Evolutionary conservation across 1,140 invertebrate species (phyloP).

Genomic region (Laupala kohalensis): DNA sequence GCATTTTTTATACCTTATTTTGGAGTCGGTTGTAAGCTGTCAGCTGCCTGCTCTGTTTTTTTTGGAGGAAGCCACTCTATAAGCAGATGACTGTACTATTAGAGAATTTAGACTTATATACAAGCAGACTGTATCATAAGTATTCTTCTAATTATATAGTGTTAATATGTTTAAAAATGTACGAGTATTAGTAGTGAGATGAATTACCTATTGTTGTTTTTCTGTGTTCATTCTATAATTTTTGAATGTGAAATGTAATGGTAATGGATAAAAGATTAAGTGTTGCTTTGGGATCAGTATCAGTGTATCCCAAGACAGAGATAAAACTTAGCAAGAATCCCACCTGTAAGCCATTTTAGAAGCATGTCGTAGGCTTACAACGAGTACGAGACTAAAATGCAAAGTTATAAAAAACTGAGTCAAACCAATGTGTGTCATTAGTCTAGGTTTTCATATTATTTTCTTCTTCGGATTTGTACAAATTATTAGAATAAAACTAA

Average conservation of each 20-base stretch:
- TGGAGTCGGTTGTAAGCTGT: constrained; percentile 4
- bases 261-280: constrained; percentile 4
- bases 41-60: constrained; percentile 8
- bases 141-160: not conserved
- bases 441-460: not conserved
- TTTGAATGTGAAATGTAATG: constrained; percentile 2
- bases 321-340: not conserved
- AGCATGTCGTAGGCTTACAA: not conserved
- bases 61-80: constrained; percentile 3
- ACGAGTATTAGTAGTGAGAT: not conserved
- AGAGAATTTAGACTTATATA: constrained; percentile 1
- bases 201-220: constrained; percentile 1
- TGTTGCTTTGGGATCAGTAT: not conserved
- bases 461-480: not conserved
- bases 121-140: not conserved
- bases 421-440: not conserved
- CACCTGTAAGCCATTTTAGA: not conserved
- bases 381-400: not conserved
- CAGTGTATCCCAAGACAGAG: not conserved
- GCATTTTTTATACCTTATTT: constrained; percentile 7
- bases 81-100: constrained; percentile 1
- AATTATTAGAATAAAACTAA: constrained; percentile 11
- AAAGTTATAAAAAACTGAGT: not conserved
- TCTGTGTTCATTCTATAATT: constrained; percentile 2
- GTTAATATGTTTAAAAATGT: not conserved